These are phyloP conservation scores for Hirtodrosophila trivittata DNA, from an alignment of 2,888 invertebrate species.

Conservation along the genomic window DNA sequence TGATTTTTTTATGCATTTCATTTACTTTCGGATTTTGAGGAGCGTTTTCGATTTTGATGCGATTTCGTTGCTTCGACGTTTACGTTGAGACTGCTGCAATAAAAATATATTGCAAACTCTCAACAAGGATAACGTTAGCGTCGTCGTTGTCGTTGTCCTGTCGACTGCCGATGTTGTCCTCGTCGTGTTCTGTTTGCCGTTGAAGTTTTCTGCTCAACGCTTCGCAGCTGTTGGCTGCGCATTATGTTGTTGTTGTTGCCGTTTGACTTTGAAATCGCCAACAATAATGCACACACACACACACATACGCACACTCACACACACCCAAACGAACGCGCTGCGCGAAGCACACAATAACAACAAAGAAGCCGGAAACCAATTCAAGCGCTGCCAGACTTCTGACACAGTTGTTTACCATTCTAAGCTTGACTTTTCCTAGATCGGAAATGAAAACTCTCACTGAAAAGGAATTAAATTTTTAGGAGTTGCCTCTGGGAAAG, in stretches of 20 bases:
- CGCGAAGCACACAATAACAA: slow-evolving; percentile 57
- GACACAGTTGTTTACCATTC: slow-evolving; percentile 14
- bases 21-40: slow-evolving; percentile 33
- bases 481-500: no score
- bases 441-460: no score
- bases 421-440: no score
- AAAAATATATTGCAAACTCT: slow-evolving; percentile 80
- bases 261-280: slow-evolving; percentile 77
- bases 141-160: slow-evolving; percentile 51
- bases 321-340: slow-evolving; percentile 2
- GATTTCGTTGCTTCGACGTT: slow-evolving; percentile 75
- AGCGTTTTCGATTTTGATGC: slow-evolving; percentile 43
- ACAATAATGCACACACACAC: slow-evolving; percentile 63
- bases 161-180: slow-evolving; percentile 54
- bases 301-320: slow-evolving; percentile 23
- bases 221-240: slow-evolving; percentile 67
- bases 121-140: slow-evolving; percentile 75
- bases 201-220: slow-evolving; percentile 59
- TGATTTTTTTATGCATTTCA: slow-evolving; percentile 26
- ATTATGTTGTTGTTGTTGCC: slow-evolving; percentile 60
- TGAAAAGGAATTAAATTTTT: no score
- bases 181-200: slow-evolving; percentile 54
- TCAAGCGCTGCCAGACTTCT: slow-evolving; percentile 58
- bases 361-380: slow-evolving; percentile 70
- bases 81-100: slow-evolving; percentile 81